Conservation (phyloP, 2,113 vertebrate species). For the Heterotilapia buettikoferi region DNA sequence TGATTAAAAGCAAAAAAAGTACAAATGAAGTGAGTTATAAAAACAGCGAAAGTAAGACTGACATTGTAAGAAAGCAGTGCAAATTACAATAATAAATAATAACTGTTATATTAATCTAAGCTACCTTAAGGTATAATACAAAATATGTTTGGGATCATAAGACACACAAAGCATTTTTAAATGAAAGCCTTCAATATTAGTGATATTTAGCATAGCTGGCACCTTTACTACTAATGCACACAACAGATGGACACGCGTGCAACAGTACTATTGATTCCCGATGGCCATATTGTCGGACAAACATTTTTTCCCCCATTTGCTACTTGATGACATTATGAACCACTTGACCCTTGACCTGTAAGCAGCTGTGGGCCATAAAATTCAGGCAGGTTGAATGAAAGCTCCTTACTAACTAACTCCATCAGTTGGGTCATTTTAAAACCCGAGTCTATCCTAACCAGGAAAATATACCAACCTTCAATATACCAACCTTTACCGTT, state of each 20-base stretch:
- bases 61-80: neutral
- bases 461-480: neutral
- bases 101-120: neutral
- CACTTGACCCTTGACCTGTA: conserved; percentile 23
- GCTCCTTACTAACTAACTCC: neutral
- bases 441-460: neutral
- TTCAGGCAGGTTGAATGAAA: neutral
- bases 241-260: neutral
- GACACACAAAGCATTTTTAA: neutral
- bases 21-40: neutral
- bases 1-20: neutral
- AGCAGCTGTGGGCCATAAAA: conserved; percentile 28
- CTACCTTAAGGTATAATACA: neutral
- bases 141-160: neutral
- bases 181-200: neutral
- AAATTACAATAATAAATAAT: neutral
- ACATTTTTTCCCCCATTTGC: neutral
- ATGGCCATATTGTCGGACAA: neutral
- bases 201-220: neutral
- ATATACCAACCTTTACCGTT: neutral
- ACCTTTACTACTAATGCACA: neutral
- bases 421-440: neutral
- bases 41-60: neutral
- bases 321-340: conserved; percentile 7
- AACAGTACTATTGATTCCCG: conserved; percentile 13